Conservation (phyloP, 64 coral and sea anemone genomes). For the Montipora cactus region DNA sequence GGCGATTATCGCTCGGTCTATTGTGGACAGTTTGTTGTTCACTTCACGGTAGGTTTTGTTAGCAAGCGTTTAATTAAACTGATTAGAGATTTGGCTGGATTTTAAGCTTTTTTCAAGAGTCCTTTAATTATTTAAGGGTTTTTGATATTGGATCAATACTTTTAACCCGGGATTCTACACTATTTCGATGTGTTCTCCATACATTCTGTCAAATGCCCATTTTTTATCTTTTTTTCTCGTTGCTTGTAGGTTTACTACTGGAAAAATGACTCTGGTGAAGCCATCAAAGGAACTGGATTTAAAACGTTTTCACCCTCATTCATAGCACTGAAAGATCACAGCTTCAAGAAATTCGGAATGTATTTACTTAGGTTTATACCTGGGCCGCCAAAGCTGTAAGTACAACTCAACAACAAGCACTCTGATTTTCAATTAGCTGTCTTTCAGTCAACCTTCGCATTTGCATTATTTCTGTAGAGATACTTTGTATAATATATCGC, state of each 20-base stretch:
- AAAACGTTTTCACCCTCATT: conserved; percentile 39
- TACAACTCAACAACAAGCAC: too few relatives aligned
- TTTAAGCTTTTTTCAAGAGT: too few relatives aligned
- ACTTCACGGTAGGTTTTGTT: too few relatives aligned
- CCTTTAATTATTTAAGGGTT: too few relatives aligned
- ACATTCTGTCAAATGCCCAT: background rate
- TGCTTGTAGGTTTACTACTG: conserved; percentile 18
- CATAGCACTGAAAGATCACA: conserved; percentile 59
- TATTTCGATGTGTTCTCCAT: background rate
- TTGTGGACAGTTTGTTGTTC: too few relatives aligned
- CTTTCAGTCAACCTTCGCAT: background rate
- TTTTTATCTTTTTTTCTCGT: background rate
- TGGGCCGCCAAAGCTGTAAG: conserved; percentile 45
- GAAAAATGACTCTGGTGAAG: conserved; percentile 49
- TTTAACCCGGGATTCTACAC: too few relatives aligned
- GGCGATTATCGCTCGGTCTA: too few relatives aligned
- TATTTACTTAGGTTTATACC: conserved; percentile 73
- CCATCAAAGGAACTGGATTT: conserved; percentile 57
- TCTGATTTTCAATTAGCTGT: too few relatives aligned
- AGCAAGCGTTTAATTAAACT: too few relatives aligned
- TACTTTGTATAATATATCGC: background rate
- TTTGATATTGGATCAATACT: too few relatives aligned
- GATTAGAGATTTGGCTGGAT: too few relatives aligned
- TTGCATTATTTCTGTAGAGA: background rate
- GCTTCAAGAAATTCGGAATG: conserved; percentile 62